These are phyloP conservation scores for Passer montanus DNA, from an alignment of 2,113 vertebrate species.

Conservation along the genomic window DNA sequence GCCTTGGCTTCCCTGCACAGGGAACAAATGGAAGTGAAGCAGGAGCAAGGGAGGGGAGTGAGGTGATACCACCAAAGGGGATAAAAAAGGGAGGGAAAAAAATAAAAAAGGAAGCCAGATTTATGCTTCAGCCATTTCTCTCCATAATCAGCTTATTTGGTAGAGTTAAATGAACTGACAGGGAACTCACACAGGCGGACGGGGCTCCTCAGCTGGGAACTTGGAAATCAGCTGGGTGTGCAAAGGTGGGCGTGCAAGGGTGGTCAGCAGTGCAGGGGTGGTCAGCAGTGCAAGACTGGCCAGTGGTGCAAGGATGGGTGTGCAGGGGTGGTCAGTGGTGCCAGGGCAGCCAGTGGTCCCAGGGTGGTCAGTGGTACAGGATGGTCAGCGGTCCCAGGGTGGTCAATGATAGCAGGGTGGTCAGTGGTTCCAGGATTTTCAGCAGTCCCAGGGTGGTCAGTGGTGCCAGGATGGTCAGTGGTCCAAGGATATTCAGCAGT, in stretches of 20 bases:
- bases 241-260: accelerated
- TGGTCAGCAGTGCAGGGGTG: accelerated
- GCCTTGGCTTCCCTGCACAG: accelerated
- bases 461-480: not conserved
- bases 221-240: not conserved
- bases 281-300: too few species aligned
- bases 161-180: constrained; percentile 31
- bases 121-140: constrained; percentile 9
- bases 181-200: not conserved
- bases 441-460: not conserved
- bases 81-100: accelerated
- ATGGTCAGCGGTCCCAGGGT: too few species aligned
- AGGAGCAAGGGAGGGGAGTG: not conserved
- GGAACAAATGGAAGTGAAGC: not conserved
- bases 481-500: accelerated
- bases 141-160: constrained; percentile 65
- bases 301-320: accelerated
- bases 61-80: not conserved
- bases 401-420: accelerated
- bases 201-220: not conserved
- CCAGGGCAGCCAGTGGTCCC: too few species aligned
- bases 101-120: not conserved
- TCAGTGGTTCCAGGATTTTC: not conserved
- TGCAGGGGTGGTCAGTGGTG: accelerated
- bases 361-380: too few species aligned